Base-by-base conservation (phyloP, 2,113 vertebrate species). In the Ailuropoda melanoleuca region DNA sequence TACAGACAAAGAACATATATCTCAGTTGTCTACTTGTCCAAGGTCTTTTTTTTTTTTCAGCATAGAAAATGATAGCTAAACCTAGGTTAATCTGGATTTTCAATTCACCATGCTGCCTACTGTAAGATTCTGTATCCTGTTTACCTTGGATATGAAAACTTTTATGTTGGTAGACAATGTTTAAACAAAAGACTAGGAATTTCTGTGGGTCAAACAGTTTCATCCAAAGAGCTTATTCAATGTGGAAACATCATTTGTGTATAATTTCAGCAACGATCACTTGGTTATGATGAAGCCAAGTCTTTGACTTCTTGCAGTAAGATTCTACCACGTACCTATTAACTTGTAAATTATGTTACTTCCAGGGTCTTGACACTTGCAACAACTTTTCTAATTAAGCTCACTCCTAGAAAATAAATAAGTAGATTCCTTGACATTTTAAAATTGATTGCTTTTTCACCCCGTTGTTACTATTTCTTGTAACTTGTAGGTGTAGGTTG, bases 371-470 rank as follows among this genome's bases (percentile, higher is more conserved):
- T 74, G 26, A 8, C 12, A 77, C 58, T 86, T 87, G 4, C 23
- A 60, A 92, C 29, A 95, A 78, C 39, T 34, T 82, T 97, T 96
- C n/a, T 94, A 97, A 96, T 88, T 77, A 97, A 97, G 5, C 1
- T 43, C 90, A 75, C 43, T 39, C 29, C 5, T 64, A 9, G 31
- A 77, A 18, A 89, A 78, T 93, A 97, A 92, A 64, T 66, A 96
- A 84, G 26, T 55, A 81, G 24, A 56, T 70, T 75, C 53, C 31
- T 80, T 97, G 50, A 83, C 53, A 97, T 94, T 95, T 96, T 85
- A 29, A 53, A 96, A 80, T 70, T 74, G 48, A 93, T 86, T 58
- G 6, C 13, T 80, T 85, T 91, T 94, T 86, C 50, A 92, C n/a
- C 11, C 7, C 88, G 10, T 85, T 83, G 15, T 92, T 95, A 83